Base-by-base conservation (phyloP, 1,140 invertebrate genomes). In the Macrobrachium nipponense region DNA sequence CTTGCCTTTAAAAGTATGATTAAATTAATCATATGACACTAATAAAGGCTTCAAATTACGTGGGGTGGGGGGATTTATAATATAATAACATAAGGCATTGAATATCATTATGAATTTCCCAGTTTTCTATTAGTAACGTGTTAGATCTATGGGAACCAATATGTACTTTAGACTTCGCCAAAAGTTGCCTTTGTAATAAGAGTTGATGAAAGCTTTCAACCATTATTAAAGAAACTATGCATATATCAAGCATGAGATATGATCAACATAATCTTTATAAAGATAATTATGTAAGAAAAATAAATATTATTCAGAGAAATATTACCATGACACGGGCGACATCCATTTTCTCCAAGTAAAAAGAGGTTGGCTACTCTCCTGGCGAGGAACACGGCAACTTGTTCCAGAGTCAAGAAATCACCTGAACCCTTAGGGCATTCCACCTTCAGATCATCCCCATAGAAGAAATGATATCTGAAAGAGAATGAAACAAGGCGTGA, bases 311-410 rank as follows among this genome's bases (percentile, higher is more conserved):
- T 14, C 18, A 20, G 11, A 6, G 15, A 27, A 17, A 61, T 87
- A 83, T 73, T 87, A 91, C 91, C 91, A 89, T 92, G 91, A 86
- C 90, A 91, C 58, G 91, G 90, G 59, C 91, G 83, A 20, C 78
- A 60, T 11, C 91, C 91, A 72, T 90, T 82, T 12, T 64, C 44
- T 59, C 91, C 91, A 2, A 91, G 91, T 11, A 91, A 73, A 72
- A 92, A 91, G 23, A 92, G 77, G 10, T 89, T 89, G n/a, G 90
- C 87, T 6, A 92, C 77, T 62, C 91, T 87, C 18, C 80, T 8
- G 17, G 90, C 89, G 18, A 92, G 80, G 78, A 91, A 90, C 27
- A 82, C 85, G 8, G 91, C 89, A 27, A 91, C 90, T 20, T 91
- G 89, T 20, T 88, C 87, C 36, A 92, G 87, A 10, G 89, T 86